These are phyloP conservation scores for Apodemus speciosus DNA, from an alignment of 2,113 vertebrate genomes.

Conservation along the genomic window DNA sequence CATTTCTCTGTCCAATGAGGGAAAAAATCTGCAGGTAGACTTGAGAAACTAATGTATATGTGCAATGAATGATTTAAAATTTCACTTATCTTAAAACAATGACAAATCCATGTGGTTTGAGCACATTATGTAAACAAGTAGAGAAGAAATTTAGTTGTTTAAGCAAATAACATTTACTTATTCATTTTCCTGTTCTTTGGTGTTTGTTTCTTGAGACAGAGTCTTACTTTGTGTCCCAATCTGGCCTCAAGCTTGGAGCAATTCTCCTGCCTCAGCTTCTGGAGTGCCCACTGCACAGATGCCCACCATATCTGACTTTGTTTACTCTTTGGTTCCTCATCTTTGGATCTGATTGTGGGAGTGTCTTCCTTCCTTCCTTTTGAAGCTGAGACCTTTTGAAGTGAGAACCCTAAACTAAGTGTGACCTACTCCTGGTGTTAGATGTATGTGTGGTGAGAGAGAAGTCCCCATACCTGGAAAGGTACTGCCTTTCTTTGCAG, in stretches of 20 bases:
- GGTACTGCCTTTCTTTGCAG: constrained; percentile 56
- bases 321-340: constrained; percentile 37
- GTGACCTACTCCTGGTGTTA: background rate
- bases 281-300: background rate
- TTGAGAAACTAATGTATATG: background rate
- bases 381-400: constrained; percentile 40
- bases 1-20: constrained; percentile 58
- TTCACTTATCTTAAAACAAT: background rate
- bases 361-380: background rate
- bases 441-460: background rate
- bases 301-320: background rate
- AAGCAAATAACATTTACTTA: background rate
- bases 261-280: background rate
- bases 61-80: constrained; percentile 37
- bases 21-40: constrained; percentile 38
- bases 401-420: background rate
- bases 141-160: background rate
- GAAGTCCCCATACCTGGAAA: constrained; percentile 6
- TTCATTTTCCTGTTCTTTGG: background rate
- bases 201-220: background rate
- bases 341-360: background rate
- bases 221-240: background rate
- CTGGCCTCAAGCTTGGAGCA: background rate
- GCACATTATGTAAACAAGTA: background rate
- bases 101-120: background rate